phyloP scores from a whole-genome alignment of 2,888 invertebrate genomes.

The Spilosoma lubricipeda region DNA sequence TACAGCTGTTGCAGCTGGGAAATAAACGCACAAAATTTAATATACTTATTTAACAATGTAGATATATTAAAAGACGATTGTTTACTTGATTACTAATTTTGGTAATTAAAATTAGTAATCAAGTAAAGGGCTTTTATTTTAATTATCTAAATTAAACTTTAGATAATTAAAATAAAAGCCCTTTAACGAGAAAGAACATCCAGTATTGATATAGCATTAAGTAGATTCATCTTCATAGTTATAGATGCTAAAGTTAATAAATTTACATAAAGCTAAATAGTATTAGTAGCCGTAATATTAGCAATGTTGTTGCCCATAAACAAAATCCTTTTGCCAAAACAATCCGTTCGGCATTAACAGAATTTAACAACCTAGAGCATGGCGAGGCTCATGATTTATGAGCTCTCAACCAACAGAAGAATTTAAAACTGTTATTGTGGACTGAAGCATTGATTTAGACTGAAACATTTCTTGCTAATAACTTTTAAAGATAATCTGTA shows the following conservation, averaged over 20 bases:
- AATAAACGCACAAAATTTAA: slow-evolving; percentile 73
- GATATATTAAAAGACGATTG: slow-evolving; percentile 40
- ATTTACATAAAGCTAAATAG: background rate
- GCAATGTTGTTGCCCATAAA: slow-evolving; percentile 48
- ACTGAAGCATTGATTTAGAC: slow-evolving; percentile 41
- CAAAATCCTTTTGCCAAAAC: slow-evolving; percentile 47
- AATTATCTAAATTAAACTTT: too few species aligned
- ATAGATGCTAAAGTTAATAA: background rate
- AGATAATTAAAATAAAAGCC: too few species aligned
- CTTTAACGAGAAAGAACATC: background rate
- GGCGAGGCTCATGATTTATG: slow-evolving; percentile 55
- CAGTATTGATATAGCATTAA: background rate
- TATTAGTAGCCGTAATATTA: slow-evolving; percentile 15
- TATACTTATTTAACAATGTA: slow-evolving; percentile 53
- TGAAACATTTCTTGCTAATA: slow-evolving; percentile 32
- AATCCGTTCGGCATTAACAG: slow-evolving; percentile 48
- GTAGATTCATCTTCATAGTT: background rate
- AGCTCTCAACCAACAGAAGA: slow-evolving; percentile 48
- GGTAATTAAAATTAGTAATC: too few species aligned
- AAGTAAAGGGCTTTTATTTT: too few species aligned
- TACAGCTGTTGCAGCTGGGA: slow-evolving; percentile 50
- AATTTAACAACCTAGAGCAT: slow-evolving; percentile 48
- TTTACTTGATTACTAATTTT: slow-evolving; percentile 16
- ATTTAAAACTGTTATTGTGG: slow-evolving; percentile 40
- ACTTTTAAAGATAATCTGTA: slow-evolving; percentile 14